Conservation (phyloP, 2,113 vertebrate species). For the Sturnus vulgaris region DNA sequence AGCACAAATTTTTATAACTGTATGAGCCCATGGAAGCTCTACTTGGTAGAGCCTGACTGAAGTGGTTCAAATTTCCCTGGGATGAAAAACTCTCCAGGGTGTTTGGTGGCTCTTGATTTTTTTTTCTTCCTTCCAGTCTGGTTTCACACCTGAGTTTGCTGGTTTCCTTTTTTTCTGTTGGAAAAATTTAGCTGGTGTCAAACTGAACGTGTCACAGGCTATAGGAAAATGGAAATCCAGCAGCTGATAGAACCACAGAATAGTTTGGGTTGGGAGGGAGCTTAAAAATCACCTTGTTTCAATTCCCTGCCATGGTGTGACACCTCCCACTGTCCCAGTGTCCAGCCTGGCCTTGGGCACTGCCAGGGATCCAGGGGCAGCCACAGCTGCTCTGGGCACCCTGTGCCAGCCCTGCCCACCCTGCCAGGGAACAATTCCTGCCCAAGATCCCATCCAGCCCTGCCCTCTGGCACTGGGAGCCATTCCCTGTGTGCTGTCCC, state of each 20-base stretch:
- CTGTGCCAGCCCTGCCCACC: background rate
- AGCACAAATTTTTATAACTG: background rate
- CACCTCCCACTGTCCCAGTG: background rate
- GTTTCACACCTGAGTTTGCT: background rate
- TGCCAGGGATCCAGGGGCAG: too few species aligned
- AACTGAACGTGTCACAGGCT: background rate
- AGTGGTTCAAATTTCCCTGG: background rate
- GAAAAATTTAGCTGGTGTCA: background rate
- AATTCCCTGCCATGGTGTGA: background rate
- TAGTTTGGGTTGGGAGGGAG: background rate
- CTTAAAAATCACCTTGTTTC: background rate
- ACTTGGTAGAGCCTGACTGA: background rate
- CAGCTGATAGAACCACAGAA: background rate
- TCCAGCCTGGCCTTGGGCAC: fast-evolving
- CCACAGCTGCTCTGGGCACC: background rate
- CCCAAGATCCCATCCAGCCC: fast-evolving
- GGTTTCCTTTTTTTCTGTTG: background rate
- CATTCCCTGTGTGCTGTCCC: background rate
- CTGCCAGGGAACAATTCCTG: background rate
- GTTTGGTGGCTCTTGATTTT: background rate
- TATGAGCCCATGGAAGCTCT: background rate
- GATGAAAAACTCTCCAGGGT: background rate
- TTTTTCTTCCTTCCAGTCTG: background rate
- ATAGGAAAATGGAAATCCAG: background rate
- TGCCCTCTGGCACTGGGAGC: background rate